These are phyloP conservation scores for Acomys russatus DNA, from an alignment of 2,797 vertebrate species.

Conservation along the genomic window DNA sequence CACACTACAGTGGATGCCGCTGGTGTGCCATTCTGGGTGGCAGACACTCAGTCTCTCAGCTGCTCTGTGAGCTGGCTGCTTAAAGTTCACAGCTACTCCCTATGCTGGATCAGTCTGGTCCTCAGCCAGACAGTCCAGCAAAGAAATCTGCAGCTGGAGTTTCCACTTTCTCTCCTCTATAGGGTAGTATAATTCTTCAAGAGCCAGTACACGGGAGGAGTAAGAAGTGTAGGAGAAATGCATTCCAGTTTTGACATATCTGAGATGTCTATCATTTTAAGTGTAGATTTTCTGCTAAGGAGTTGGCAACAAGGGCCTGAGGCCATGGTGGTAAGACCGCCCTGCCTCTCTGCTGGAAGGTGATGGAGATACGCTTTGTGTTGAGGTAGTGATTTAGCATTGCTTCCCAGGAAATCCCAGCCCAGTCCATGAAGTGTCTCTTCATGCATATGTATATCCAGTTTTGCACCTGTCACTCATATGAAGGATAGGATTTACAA, in stretches of 20 bases:
- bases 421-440: too few species aligned
- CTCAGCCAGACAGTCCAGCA: neutral
- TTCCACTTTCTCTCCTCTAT: neutral
- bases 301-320: conserved; percentile 34
- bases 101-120: neutral
- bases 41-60: neutral
- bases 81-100: neutral
- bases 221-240: neutral
- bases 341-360: neutral
- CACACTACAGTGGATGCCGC: neutral
- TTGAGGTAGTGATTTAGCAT: too few species aligned
- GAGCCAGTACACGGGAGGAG: neutral
- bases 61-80: neutral
- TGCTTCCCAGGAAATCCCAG: too few species aligned
- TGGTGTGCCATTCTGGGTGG: neutral
- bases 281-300: conserved; percentile 14
- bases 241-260: conserved; percentile 3
- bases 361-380: too few species aligned
- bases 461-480: neutral
- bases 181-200: conserved; percentile 18
- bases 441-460: neutral
- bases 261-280: conserved; percentile 32
- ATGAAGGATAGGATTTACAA: conserved; percentile 12
- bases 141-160: neutral
- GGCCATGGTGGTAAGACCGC: neutral